Evolutionary conservation across 2,888 invertebrate genomes (phyloP).

Genomic region (Lithophane ornitopus): DNA sequence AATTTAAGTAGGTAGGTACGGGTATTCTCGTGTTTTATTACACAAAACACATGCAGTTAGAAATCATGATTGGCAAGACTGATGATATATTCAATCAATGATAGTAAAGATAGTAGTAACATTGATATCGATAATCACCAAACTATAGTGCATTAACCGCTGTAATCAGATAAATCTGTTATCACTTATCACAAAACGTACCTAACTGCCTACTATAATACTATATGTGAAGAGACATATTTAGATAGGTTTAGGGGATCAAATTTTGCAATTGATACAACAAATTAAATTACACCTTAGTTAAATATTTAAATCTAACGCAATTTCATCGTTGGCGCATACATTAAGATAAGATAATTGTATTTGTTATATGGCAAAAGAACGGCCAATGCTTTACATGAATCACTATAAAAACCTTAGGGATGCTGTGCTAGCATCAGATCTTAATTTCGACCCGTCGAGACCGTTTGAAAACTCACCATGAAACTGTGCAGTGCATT

Average conservation of each 20-base stretch:
- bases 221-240: not conserved
- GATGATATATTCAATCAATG: too few relatives aligned
- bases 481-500: constrained; percentile 73
- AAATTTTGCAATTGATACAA: constrained; percentile 44
- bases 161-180: not conserved
- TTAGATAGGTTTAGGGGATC: not conserved
- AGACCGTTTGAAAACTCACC: constrained; percentile 50
- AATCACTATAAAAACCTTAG: constrained; percentile 79
- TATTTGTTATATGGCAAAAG: constrained; percentile 70
- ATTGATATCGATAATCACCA: not conserved
- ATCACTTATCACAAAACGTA: not conserved
- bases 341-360: constrained; percentile 74
- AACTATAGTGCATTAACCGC: not conserved
- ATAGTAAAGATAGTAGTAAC: not conserved
- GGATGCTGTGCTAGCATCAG: constrained; percentile 55
- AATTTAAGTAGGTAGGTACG: too few relatives aligned
- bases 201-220: not conserved
- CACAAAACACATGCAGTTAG: not conserved
- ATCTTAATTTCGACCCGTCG: constrained; percentile 34
- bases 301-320: constrained; percentile 55
- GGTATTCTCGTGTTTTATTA: not conserved
- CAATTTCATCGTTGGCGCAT: constrained; percentile 47
- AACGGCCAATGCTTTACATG: constrained; percentile 70
- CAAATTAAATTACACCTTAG: constrained; percentile 42
- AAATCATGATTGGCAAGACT: not conserved